Evolutionary conservation across 2,888 invertebrate genomes (phyloP), one percentile per base, ranked within the genome.

Genomic region (Phengaris arion): DNA sequence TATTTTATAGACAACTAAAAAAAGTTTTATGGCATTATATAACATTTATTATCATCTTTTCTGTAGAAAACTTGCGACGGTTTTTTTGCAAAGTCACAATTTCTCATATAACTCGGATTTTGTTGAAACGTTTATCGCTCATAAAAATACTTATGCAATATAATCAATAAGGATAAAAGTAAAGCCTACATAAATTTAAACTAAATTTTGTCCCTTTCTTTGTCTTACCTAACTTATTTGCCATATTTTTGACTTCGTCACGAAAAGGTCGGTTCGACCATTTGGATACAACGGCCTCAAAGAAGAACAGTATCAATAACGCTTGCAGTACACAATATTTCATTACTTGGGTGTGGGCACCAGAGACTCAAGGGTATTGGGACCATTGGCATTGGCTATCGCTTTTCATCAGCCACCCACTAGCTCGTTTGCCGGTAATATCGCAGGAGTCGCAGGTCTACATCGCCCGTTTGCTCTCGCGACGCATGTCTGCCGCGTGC

Each of bases 401-500:
- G 35, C 35, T 1, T 35, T 4, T 35, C 35, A 35, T 35, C 35
- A 35, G 35, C 35, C 35, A 35, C 4, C 35, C 35, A 35, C 35
- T 35, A 2, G 52, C 10, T 52, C 10, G 52, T 52, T 52, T 52
- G 35, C 35, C 35, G 2, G 10, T 59, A 59, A 59, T 59, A 59
- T 59, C 59, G 22, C 59, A 22, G 5, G 35, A 64, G 64, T 59
- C 9, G 48, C 70, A 9, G 13, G 70, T 2, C 22, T 35, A 7
- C 35, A 12, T 72, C 72, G 72, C 54, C 1, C 72, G 72, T 72
- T 7, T 72, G 52, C 35, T 70, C 15, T 15, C 13, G 7, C 52
- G 13, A 54, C 22, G 70, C 22, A 72, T 72, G 72, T 52, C 72
- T 70, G 75, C 77, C 79, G 76, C 78, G 78, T 78, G 78, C 80